Evolutionary conservation across 1,140 invertebrate species (phyloP), one percentile per base, ranked within the genome.

Genomic region (Acromyrmex charruanus): DNA sequence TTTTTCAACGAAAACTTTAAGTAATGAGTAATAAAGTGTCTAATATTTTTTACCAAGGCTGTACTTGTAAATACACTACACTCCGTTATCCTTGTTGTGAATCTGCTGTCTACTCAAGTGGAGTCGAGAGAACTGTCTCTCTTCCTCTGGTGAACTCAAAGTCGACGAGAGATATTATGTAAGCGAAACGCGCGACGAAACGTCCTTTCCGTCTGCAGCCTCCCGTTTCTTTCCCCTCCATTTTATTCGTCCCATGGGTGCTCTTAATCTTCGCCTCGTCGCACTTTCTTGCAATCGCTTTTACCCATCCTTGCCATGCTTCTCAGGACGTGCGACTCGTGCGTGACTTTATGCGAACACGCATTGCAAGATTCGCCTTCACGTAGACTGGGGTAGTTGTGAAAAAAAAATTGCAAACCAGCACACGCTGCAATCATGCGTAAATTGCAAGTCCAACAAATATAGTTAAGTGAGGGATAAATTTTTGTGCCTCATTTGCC

Each of bases 121-220:
- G n/a, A 35, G 25, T 84, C 55, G 69, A 84, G 35, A 72, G 14
- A 21, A 3, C 28, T 21, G 61, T 16, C n/a, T 16, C 28, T 61
- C 69, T 82, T 61, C 7, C 39, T 74, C 44, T 61, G 9, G 21
- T 39, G 16, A 81, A 55, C 25, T 59, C 68, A 51, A 61, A 51
- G 72, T 28, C 59, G 58, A 63, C 39, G 61, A 79, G 21, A 85
- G 63, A 85, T 79, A 85, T 68, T 77, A 55, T 58, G 59, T 85
- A 85, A 79, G 61, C 63, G 82, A 85, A 74, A 85, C 72, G 44
- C 44, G 44, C 82, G 72, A 77, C 82, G 74, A 85, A 79, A 66
- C 28, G 74, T 85, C 21, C 49, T 85, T 10, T 35, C 35, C 61
- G 35, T 39, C 28, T 51, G 31, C 58, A 65, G 55, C 39, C 31